phyloP scores from a whole-genome alignment of 2,113 vertebrate genomes.

The Climacteris rufus region DNA sequence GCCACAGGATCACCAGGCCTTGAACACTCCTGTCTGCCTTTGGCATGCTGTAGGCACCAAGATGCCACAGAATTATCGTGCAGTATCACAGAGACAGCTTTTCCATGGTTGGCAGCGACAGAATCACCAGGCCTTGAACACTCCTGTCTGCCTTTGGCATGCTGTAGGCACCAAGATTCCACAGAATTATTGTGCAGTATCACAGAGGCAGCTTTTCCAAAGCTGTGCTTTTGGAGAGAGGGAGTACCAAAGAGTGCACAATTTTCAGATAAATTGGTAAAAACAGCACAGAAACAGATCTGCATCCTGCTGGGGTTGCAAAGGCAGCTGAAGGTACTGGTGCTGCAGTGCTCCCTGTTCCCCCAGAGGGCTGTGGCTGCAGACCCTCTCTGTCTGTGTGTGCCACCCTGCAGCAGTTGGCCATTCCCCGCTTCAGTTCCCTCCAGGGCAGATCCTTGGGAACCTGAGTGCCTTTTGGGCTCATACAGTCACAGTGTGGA shows the following conservation, averaged over 20 bases:
- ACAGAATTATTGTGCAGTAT: accelerated
- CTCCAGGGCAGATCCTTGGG: neutral
- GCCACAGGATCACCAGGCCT: neutral
- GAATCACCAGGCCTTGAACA: neutral
- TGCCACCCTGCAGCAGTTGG: neutral
- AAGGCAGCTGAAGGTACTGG: neutral
- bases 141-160: neutral
- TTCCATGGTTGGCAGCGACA: too few relatives aligned
- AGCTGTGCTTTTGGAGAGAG: neutral
- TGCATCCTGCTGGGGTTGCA: neutral
- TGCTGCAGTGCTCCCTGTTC: neutral
- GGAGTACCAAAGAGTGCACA: neutral
- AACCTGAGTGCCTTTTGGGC: neutral
- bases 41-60: neutral
- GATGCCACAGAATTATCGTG: neutral
- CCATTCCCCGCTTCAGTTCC: neutral
- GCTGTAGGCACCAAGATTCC: neutral
- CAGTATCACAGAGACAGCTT: neutral
- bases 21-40: neutral
- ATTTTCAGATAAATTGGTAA: neutral
- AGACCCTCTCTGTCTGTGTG: neutral
- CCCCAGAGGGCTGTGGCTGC: neutral
- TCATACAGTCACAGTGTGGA: neutral
- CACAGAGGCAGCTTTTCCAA: neutral
- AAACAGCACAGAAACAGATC: neutral